These are phyloP conservation scores for Sander lucioperca DNA, from an alignment of 2,113 vertebrate species.

Conservation along the genomic window DNA sequence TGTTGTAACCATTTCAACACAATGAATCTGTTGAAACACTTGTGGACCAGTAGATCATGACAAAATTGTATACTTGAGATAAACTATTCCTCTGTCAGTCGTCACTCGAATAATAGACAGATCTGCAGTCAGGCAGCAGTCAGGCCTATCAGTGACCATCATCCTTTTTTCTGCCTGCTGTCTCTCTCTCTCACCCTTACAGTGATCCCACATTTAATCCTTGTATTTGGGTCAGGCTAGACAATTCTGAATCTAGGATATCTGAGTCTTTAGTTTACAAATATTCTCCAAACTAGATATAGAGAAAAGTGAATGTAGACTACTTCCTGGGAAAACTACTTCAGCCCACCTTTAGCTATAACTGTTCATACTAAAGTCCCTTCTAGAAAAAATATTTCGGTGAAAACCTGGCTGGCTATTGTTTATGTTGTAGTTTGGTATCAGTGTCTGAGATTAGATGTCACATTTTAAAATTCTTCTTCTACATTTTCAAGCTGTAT, in stretches of 20 bases:
- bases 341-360: not conserved
- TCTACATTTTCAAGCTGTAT: not conserved
- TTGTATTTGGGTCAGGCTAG: slow-evolving; percentile 62
- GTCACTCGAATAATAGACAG: not conserved
- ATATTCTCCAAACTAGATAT: slow-evolving; percentile 11
- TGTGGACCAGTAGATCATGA: not conserved
- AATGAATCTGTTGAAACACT: not conserved
- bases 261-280: slow-evolving; percentile 27
- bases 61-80: not conserved
- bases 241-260: slow-evolving; percentile 46
- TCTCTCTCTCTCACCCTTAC: slow-evolving; percentile 11
- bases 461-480: not conserved
- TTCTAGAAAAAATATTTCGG: not conserved
- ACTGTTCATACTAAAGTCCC: not conserved
- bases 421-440: not conserved
- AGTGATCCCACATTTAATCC: slow-evolving; percentile 50
- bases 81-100: not conserved
- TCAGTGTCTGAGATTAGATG: not conserved
- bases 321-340: not conserved
- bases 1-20: not conserved
- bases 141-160: not conserved
- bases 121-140: not conserved
- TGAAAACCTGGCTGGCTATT: not conserved
- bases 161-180: slow-evolving; percentile 2
- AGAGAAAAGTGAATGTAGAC: not conserved